Percentiles rank a stretch among this genome's conserved stretches.
These are phyloP conservation scores for Alcis repandata DNA, from an alignment of 2,888 invertebrate genomes.

Conservation along the genomic window DNA sequence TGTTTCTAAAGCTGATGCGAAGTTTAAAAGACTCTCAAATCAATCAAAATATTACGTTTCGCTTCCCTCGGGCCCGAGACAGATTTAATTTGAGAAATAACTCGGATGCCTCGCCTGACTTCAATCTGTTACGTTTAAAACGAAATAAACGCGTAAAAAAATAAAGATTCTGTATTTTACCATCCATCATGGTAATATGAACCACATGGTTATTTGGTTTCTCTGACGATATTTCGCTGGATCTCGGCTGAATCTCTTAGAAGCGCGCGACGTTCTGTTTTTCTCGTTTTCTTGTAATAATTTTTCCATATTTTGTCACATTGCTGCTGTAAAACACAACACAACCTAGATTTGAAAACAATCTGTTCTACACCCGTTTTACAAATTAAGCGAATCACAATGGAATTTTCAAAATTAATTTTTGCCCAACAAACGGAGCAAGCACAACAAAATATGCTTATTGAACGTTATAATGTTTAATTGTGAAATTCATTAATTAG, in stretches of 20 bases:
- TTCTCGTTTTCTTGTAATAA: no score
- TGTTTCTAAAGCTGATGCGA: neutral
- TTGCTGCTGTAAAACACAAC: no score
- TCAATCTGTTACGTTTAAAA: constrained; percentile 31
- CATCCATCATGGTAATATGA: constrained; percentile 20
- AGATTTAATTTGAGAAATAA: constrained; percentile 27
- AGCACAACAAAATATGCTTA: no score
- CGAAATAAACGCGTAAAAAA: constrained; percentile 24
- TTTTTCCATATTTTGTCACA: no score
- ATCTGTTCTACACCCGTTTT: no score
- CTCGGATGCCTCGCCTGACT: constrained; percentile 16
- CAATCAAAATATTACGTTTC: constrained; percentile 14
- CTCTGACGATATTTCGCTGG: neutral
- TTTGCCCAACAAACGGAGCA: no score
- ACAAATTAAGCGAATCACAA: no score
- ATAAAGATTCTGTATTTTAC: constrained; percentile 31
- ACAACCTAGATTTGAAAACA: no score
- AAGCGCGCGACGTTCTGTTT: no score
- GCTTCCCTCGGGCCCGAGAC: neutral
- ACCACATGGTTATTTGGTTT: constrained; percentile 1
- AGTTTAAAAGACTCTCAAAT: neutral
- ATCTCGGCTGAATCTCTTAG: neutral
- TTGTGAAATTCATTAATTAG: no score
- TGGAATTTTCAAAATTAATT: no score
- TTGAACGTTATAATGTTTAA: no score